Percentiles rank a stretch among this genome's conserved stretches.
phyloP scores from a whole-genome alignment of 2,113 vertebrate species.

The Daboia siamensis region DNA sequence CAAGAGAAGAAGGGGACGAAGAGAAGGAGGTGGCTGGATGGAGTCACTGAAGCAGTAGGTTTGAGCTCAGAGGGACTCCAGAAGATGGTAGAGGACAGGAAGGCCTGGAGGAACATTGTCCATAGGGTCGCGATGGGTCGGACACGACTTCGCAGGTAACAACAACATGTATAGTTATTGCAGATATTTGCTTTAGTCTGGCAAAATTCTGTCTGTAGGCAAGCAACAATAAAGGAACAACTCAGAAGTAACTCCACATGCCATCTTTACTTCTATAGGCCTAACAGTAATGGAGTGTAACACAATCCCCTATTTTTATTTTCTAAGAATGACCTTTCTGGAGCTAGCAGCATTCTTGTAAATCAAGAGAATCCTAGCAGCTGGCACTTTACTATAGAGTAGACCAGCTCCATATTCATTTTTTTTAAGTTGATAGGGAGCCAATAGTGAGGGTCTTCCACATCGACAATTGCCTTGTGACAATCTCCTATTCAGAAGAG shows the following conservation, averaged over 20 bases:
- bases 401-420: not conserved
- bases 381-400: not conserved
- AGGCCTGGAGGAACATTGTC: no score
- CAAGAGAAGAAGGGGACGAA: no score
- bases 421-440: not conserved
- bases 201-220: not conserved
- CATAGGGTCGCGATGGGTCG: no score
- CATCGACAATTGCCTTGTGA: not conserved
- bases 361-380: not conserved
- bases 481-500: not conserved
- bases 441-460: not conserved
- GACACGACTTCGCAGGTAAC: no score
- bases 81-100: no score
- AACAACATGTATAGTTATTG: not conserved
- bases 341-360: not conserved
- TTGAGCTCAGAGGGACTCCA: no score
- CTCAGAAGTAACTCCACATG: not conserved
- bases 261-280: not conserved
- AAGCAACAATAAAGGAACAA: not conserved
- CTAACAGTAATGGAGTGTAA: not conserved
- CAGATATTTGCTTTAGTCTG: not conserved
- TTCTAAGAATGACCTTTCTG: not conserved
- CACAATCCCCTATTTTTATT: not conserved
- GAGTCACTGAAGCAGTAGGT: no score
- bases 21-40: no score